Base-by-base conservation (phyloP, 2,797 vertebrate species). In the Vultur gryphus region DNA sequence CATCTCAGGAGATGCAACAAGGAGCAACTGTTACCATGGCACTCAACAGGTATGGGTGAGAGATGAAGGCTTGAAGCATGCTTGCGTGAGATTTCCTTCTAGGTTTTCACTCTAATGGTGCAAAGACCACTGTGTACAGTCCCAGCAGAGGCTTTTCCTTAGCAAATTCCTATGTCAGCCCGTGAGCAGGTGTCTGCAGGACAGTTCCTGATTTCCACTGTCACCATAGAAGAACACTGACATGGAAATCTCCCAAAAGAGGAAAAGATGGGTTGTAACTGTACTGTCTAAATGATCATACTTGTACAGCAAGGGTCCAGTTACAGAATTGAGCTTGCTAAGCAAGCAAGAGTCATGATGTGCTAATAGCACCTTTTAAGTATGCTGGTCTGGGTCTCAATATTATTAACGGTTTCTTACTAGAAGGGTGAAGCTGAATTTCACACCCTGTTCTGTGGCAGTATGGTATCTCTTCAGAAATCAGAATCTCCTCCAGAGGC, bases 21-120 rank as follows among this genome's bases (percentile, higher is more conserved):
- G 99, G 99, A 92, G 98, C 99, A 18, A 99, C 99, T 0, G 99
- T 99, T 95, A 99, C 99, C 87, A 99, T 99, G 99, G 99, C 99
- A 1, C 98, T 99, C 73, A 99, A 99, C 99, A 99, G 99, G 99
- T 99, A 97, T 15, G 84, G 57, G 78, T 44, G 52, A 58, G 54
- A 59, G 18, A 41, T 16, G 80, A 41, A 33, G 21, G 23, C 31
- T 11, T 28, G 13, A 21, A 67, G 18, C 8, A 0, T 2, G 14
- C 0, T 0, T 10, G 4, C 17, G 0, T 28, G 39, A 26, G 3
- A 0, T 5, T 70, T 57, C 51, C 65, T 43, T 33, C 73, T 39
- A 10, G n/a, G 3, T 9, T 44, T 43, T 66, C 13, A 21, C 48
- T 20, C 67, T 24, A 0, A 0, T 0, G 20, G 18, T 10, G 17